Conservation (phyloP, 2,797 vertebrate genomes). For the Erithacus rubecula region DNA sequence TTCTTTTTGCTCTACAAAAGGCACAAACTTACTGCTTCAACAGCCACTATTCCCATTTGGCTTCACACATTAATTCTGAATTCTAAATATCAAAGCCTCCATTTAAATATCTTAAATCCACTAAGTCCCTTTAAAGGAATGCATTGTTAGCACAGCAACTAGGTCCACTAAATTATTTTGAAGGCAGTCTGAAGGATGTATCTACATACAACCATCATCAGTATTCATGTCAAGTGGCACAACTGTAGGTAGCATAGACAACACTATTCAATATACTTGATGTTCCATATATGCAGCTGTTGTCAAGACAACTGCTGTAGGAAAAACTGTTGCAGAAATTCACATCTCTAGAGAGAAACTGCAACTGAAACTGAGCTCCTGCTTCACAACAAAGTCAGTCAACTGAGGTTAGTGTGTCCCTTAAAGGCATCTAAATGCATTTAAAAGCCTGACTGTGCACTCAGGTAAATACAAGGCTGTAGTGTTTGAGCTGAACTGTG, state of each 20-base stretch:
- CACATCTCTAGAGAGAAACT: neutral
- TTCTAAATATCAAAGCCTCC: neutral
- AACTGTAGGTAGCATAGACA: neutral
- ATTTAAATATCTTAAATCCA: neutral
- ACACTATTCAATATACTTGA: neutral
- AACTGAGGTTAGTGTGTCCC: neutral
- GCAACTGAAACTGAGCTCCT: neutral
- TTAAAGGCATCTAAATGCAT: neutral
- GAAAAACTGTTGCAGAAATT: neutral
- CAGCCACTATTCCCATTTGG: neutral
- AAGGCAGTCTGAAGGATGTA: neutral
- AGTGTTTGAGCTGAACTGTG: neutral
- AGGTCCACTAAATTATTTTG: neutral
- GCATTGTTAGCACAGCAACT: neutral
- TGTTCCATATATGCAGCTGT: neutral
- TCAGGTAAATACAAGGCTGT: neutral
- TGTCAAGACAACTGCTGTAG: neutral
- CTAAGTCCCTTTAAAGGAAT: neutral
- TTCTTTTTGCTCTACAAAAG: constrained; percentile 94
- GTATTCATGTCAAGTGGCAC: neutral
- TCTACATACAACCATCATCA: neutral
- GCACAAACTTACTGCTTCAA: constrained; percentile 25
- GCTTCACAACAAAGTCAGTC: neutral
- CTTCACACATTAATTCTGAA: neutral
- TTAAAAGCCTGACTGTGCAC: neutral